These are phyloP conservation scores for Zaprionus capensis DNA, from an alignment of 1,140 invertebrate genomes.

Conservation along the genomic window DNA sequence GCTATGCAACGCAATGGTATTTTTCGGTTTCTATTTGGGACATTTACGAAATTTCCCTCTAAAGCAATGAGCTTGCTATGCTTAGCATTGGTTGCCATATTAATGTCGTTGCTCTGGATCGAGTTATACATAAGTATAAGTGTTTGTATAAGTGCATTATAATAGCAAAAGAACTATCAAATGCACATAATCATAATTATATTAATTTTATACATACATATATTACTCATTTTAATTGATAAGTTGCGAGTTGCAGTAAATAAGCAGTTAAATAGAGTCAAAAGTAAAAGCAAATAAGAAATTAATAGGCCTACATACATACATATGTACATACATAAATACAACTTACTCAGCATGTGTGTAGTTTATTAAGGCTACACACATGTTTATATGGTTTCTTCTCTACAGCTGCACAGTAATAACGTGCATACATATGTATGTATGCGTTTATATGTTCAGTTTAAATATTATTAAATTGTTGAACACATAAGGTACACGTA, in stretches of 20 bases:
- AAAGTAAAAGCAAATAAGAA: background rate
- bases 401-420: too few relatives aligned
- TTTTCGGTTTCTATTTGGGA: background rate
- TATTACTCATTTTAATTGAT: background rate
- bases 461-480: background rate
- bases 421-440: background rate
- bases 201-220: background rate
- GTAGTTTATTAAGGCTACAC: background rate
- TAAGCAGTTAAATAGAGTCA: too few relatives aligned
- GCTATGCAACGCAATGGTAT: conserved; percentile 3
- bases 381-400: background rate
- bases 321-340: background rate
- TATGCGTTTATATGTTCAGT: background rate
- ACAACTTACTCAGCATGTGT: background rate
- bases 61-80: conserved; percentile 11
- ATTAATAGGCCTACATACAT: background rate
- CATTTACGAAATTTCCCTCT: conserved; percentile 10
- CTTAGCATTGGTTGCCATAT: background rate
- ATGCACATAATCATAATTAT: background rate
- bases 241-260: too few relatives aligned
- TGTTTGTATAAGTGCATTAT: too few relatives aligned
- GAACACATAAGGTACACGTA: background rate
- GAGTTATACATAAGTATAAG: background rate
- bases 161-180: background rate
- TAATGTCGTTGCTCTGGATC: background rate